A percentile compares a stretch with the other conserved stretches of the same genome.
These are phyloP conservation scores for Ophioderma brevispina DNA, from an alignment of 35 echinoderm and acorn worm species.

Conservation along the genomic window DNA sequence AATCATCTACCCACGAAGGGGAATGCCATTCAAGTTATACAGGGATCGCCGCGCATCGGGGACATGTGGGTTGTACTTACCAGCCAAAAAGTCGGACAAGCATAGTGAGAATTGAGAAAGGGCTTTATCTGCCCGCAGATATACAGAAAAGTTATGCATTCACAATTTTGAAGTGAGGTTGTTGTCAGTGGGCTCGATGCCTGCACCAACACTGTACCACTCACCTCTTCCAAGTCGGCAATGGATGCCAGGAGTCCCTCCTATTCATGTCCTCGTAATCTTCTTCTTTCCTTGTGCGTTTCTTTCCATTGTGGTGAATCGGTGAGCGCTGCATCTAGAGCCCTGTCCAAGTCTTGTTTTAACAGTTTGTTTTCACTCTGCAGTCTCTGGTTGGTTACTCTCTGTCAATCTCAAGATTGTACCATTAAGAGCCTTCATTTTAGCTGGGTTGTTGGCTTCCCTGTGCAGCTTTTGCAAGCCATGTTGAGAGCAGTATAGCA, in stretches of 20 bases:
- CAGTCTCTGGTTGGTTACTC: slow-evolving; percentile 83
- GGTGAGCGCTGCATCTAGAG: slow-evolving; percentile 58
- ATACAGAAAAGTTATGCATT: too few species aligned
- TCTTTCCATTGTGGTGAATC: slow-evolving; percentile 33
- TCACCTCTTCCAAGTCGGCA: slow-evolving; percentile 62
- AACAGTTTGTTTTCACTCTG: slow-evolving; percentile 98
- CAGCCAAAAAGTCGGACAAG: too few species aligned
- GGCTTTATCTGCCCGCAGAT: too few species aligned
- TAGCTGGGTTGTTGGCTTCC: slow-evolving; percentile 51
- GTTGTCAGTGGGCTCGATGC: too few species aligned
- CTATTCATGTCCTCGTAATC: slow-evolving; percentile 98
- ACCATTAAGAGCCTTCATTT: slow-evolving; percentile 88
- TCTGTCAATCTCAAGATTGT: slow-evolving; percentile 93
- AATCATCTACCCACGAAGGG: too few species aligned
- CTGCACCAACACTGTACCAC: too few species aligned
- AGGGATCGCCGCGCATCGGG: too few species aligned
- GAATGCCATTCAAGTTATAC: too few species aligned
- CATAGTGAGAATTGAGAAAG: too few species aligned
- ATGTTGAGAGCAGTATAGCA: neutral
- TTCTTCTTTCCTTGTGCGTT: slow-evolving; percentile 19
- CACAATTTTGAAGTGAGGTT: too few species aligned
- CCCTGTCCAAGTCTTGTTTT: slow-evolving; percentile 87
- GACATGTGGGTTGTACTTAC: too few species aligned
- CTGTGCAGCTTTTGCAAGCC: slow-evolving; percentile 33
- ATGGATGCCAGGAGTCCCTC: slow-evolving; percentile 64